Base-by-base conservation (phyloP, 23 tunicate species). In the Trididemnum miniatum region DNA sequence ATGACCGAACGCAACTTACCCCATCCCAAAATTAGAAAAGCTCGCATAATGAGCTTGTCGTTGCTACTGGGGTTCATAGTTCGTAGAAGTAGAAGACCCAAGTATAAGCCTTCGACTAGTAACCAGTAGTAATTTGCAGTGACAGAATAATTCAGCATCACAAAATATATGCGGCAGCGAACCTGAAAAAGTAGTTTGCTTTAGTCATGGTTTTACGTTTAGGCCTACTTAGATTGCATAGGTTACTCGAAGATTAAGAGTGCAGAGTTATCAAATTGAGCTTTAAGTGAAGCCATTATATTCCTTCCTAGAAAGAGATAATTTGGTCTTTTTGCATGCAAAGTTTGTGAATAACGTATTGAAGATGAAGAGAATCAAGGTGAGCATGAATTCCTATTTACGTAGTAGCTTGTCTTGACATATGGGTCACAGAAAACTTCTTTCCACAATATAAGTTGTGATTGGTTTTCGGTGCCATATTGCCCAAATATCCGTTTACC, bases 81-180 rank as follows among this genome's bases (percentile, higher is more conserved):
- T 7, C 89, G 83, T 25, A 72, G 60, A 27, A 69, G 54, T 57
- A 89, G 77, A 20, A 90, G 79, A 0, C 71, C 65, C 1, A 90
- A 59, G 35, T 90, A 90, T 0, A 90, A 28, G 4, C 96, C 96
- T 52, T 90, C 96, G 60, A 85, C 89, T 35, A 85, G 64, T 31
- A 90, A 72, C 96, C 96, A 90, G 71, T 50, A 85, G 50, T 84
- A 90, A 66, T 74, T 84, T 33, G 90, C 96, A 0, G 86, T 81
- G 44, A 83, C 78, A 0, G 65, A 62, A 60, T 90, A 90, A 32
- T 74, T 78, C 0, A 72, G 76, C 20, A 79, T 31, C 30, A 79
- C 89, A 63, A 51, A 79, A 59, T 89, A 89, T 1, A 89, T 7
- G 26, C 88, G 75, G 66, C 95, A 89, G 62, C 81, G 51, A 59